These are phyloP conservation scores for Anisognathus igniventris DNA, from an alignment of 2,797 vertebrate species.

Conservation along the genomic window DNA sequence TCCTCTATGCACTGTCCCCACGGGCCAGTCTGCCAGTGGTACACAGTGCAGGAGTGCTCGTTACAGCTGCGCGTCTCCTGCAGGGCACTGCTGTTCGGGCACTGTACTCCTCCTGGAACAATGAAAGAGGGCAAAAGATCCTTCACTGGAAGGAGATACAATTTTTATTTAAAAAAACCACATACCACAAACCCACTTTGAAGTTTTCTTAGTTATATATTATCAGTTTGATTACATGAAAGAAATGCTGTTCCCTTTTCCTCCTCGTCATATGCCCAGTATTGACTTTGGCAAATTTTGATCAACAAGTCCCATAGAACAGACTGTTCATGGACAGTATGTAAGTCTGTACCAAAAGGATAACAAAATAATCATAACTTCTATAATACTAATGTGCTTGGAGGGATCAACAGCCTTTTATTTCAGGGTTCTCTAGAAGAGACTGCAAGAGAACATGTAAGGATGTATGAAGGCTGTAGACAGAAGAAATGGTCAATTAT, in stretches of 20 bases:
- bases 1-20: slow-evolving; percentile 95
- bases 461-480: neutral
- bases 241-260: neutral
- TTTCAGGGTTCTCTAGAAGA: neutral
- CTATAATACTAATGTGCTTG: neutral
- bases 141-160: neutral
- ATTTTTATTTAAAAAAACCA: neutral
- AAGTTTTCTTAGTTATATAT: neutral
- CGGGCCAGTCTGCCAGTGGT: slow-evolving; percentile 93
- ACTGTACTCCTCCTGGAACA: slow-evolving; percentile 82
- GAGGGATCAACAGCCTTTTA: neutral
- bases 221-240: neutral
- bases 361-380: neutral
- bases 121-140: neutral
- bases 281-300: neutral
- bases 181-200: neutral
- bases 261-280: neutral
- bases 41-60: slow-evolving; percentile 92
- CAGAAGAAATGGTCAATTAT: neutral
- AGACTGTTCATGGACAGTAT: neutral
- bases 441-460: neutral
- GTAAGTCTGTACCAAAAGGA: neutral
- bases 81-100: slow-evolving; percentile 89
- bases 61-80: slow-evolving; percentile 93
- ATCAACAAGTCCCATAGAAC: neutral